A percentile compares a stretch with the other conserved stretches of the same genome.
phyloP scores from a whole-genome alignment of 2,888 invertebrate species.

The Malthinus flaveolus region DNA sequence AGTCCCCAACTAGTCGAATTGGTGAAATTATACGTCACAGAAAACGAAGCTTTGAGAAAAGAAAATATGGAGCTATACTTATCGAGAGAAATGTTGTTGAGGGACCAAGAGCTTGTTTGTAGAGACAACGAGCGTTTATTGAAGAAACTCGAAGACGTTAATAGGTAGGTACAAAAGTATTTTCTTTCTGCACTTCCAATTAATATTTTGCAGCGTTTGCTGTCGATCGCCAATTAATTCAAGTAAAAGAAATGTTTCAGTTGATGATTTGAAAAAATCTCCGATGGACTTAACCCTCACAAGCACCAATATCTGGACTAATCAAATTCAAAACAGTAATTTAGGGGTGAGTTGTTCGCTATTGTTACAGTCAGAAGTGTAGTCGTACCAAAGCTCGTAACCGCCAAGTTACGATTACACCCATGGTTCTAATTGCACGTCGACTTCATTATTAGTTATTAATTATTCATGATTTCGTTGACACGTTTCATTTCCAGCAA shows the following conservation, averaged over 20 bases:
- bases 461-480: too few relatives aligned
- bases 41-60: conserved; percentile 75
- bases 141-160: conserved; percentile 86
- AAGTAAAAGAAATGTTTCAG: conserved; percentile 73
- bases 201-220: conserved; percentile 65
- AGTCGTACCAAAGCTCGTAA: not conserved
- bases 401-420: too few relatives aligned
- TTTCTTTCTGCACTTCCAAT: not conserved
- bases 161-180: conserved; percentile 61
- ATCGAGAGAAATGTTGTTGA: conserved; percentile 75
- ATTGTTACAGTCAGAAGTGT: not conserved
- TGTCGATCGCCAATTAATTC: conserved; percentile 82
- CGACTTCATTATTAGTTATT: too few relatives aligned
- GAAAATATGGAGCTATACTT: conserved; percentile 87
- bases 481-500: conserved; percentile 15
- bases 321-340: conserved; percentile 55
- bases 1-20: conserved; percentile 81
- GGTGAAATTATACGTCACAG: conserved; percentile 82
- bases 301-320: conserved; percentile 69
- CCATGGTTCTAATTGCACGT: too few relatives aligned
- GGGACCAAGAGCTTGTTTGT: conserved; percentile 89
- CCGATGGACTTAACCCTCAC: conserved; percentile 45
- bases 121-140: conserved; percentile 87
- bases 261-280: conserved; percentile 48
- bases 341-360: conserved; percentile 46